A percentile compares a stretch with the other conserved stretches of the same genome.
These are phyloP conservation scores for Diplodus sargus DNA, from an alignment of 2,797 vertebrate species.

Conservation along the genomic window DNA sequence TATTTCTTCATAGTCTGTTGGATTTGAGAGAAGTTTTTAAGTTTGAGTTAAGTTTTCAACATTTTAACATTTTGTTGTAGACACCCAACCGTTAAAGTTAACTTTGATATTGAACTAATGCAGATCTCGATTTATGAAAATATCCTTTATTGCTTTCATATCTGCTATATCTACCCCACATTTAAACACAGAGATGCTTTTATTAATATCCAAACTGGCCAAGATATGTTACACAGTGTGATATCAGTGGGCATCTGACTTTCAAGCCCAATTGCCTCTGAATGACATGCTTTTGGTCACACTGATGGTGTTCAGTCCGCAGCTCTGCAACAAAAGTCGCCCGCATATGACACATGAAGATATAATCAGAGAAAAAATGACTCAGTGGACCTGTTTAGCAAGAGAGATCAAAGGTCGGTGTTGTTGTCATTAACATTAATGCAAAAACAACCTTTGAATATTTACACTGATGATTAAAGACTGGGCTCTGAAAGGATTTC, in stretches of 20 bases:
- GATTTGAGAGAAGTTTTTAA: no score
- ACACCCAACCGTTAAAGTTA: not conserved
- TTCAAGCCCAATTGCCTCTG: not conserved
- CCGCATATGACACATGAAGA: not conserved
- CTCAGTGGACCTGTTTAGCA: not conserved
- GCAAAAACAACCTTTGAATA: not conserved
- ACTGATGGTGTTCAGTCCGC: not conserved
- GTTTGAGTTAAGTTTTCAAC: no score
- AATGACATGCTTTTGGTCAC: not conserved
- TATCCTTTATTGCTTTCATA: not conserved
- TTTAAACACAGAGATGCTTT: not conserved
- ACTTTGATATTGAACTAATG: not conserved
- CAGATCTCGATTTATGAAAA: not conserved
- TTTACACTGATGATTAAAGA: slow-evolving; percentile 15
- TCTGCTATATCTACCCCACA: not conserved
- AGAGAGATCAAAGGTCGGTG: not conserved
- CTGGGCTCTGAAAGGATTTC: slow-evolving; percentile 3
- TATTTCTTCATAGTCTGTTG: no score
- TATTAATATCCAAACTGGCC: not conserved
- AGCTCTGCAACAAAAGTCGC: not conserved
- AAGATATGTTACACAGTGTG: not conserved
- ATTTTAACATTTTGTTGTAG: no score
- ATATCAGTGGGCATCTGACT: not conserved
- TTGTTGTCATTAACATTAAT: not conserved
- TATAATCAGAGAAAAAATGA: not conserved